Percentiles rank a stretch among this genome's conserved stretches.
Evolutionary conservation across 53 echinoderm and acorn worm species (phyloP).

Genomic region (Temnopleurus reevesii): DNA sequence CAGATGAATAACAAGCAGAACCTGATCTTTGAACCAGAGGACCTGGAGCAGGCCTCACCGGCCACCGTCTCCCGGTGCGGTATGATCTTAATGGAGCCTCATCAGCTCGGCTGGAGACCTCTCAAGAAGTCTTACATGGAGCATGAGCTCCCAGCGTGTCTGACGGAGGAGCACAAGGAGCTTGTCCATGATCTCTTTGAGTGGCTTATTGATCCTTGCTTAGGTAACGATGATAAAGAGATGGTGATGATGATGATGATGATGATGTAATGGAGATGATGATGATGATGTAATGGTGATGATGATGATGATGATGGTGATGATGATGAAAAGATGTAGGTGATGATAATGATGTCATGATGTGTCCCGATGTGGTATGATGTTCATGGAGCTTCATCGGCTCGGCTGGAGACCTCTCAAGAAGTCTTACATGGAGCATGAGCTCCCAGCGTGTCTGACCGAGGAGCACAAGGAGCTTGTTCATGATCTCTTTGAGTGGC

Average conservation of each 20-base stretch:
- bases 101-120: constrained; percentile 97
- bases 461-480: constrained; percentile 80
- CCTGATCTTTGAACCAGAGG: constrained; percentile 95
- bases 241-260: no score
- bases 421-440: constrained; percentile 90
- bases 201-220: constrained; percentile 96
- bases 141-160: constrained; percentile 68
- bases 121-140: constrained; percentile 95
- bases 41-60: constrained; percentile 97
- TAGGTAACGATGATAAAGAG: no score
- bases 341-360: no score
- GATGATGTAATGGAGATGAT: no score
- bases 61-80: constrained; percentile 97
- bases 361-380: constrained; percentile 97
- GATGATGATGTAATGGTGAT: no score
- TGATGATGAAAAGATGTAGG: no score
- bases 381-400: constrained; percentile 99
- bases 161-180: constrained; percentile 76
- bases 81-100: constrained; percentile 99
- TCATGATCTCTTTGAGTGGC: constrained; percentile 98
- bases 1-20: constrained; percentile 99
- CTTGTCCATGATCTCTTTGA: constrained; percentile 96
- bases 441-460: constrained; percentile 72
- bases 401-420: constrained; percentile 94
- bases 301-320: no score